A percentile compares a stretch with the other conserved stretches of the same genome.
Evolutionary conservation across 2,113 vertebrate species (phyloP).

Genomic region (Ranitomeya imitator): DNA sequence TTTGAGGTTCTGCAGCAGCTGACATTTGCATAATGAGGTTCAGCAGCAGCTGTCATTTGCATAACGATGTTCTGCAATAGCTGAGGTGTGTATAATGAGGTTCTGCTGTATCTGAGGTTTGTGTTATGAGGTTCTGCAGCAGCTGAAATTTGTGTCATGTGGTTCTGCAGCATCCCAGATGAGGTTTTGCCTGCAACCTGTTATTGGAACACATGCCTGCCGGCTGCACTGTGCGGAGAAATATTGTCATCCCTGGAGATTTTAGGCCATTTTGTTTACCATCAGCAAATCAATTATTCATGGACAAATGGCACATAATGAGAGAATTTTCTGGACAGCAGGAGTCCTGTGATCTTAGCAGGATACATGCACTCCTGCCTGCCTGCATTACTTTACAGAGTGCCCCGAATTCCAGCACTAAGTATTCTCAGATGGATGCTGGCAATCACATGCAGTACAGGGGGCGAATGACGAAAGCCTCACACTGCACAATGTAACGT

Average conservation of each 20-base stretch:
- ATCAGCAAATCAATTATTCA: constrained; percentile 57
- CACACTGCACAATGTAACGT: not conserved
- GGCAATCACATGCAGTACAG: not conserved
- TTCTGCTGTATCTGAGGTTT: too few relatives aligned
- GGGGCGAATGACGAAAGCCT: not conserved
- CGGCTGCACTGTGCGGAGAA: not conserved
- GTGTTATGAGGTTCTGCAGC: too few relatives aligned
- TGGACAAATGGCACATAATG: constrained; percentile 58
- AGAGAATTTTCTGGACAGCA: constrained; percentile 50
- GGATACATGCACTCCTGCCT: constrained; percentile 26
- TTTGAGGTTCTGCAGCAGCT: too few relatives aligned
- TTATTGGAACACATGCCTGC: constrained; percentile 8
- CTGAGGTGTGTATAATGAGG: too few relatives aligned
- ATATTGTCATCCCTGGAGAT: constrained; percentile 33
- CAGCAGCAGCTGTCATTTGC: too few relatives aligned
- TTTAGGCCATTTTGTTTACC: constrained; percentile 40
- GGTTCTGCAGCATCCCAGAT: too few relatives aligned
- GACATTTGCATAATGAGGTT: too few relatives aligned
- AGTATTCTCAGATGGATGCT: constrained; percentile 15
- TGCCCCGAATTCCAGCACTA: constrained; percentile 44
- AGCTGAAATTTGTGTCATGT: too few relatives aligned
- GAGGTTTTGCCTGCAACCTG: not conserved
- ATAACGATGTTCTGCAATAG: not conserved
- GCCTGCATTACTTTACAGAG: constrained; percentile 10
- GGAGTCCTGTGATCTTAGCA: constrained; percentile 53